These are phyloP conservation scores for Druceiella hillmani DNA, from an alignment of 2,888 invertebrate genomes.

Conservation along the genomic window DNA sequence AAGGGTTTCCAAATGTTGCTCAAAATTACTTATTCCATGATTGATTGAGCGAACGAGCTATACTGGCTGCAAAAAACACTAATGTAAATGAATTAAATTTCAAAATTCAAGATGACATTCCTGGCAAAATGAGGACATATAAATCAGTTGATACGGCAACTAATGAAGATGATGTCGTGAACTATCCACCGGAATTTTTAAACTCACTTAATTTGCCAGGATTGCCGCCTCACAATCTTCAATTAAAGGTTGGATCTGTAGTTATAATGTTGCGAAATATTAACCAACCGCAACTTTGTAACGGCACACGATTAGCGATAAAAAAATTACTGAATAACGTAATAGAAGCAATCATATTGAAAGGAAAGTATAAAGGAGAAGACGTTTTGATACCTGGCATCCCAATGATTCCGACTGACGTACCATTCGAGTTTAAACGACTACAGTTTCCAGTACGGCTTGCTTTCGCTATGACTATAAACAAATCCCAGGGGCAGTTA, in stretches of 20 bases:
- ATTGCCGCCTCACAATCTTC: constrained; percentile 27
- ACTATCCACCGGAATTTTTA: constrained; percentile 29
- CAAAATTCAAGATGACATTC: constrained; percentile 23
- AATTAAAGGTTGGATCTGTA: constrained; percentile 24
- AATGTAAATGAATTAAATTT: constrained; percentile 24
- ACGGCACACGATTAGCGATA: constrained; percentile 20
- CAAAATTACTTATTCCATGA: constrained; percentile 21
- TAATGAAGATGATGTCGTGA: constrained; percentile 27
- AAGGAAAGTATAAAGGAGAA: no score
- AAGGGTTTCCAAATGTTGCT: constrained; percentile 28
- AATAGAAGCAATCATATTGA: no score
- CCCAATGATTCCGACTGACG: no score
- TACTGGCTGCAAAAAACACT: constrained; percentile 18
- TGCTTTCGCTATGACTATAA: no score
- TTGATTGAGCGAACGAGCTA: constrained; percentile 25
- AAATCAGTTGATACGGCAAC: constrained; percentile 28
- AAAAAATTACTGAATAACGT: constrained; percentile 15
- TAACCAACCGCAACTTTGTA: constrained; percentile 24
- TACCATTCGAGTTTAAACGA: no score
- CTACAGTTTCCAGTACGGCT: no score
- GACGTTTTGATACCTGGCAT: no score
- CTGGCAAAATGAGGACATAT: constrained; percentile 25
- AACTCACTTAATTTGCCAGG: constrained; percentile 27
- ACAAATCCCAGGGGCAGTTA: no score
- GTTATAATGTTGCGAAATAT: constrained; percentile 24